phyloP scores from a whole-genome alignment of 2,888 invertebrate species.

The Eupithecia abbreviata region DNA sequence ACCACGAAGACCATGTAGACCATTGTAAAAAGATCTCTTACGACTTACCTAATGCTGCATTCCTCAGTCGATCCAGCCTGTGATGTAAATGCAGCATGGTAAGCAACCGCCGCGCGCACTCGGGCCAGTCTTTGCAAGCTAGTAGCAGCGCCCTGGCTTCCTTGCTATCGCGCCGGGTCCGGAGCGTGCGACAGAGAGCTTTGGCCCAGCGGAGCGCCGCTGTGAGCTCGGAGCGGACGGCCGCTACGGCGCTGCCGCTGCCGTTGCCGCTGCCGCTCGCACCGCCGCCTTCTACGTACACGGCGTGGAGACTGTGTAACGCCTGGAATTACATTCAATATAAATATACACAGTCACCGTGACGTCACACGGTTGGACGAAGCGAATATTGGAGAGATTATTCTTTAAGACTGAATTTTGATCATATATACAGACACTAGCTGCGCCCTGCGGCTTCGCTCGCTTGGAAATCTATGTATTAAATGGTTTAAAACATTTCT shows the following conservation, averaged over 20 bases:
- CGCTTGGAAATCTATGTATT: too few relatives aligned
- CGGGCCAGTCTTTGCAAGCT: slow-evolving; percentile 93
- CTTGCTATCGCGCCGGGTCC: slow-evolving; percentile 86
- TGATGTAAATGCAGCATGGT: slow-evolving; percentile 95
- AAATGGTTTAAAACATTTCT: too few relatives aligned
- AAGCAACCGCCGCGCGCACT: slow-evolving; percentile 93
- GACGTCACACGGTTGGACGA: neutral
- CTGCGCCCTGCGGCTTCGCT: too few relatives aligned
- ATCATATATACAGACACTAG: too few relatives aligned
- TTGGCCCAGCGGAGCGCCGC: slow-evolving; percentile 92
- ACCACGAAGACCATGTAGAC: slow-evolving; percentile 60
- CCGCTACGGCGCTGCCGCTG: slow-evolving; percentile 69
- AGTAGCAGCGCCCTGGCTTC: slow-evolving; percentile 87
- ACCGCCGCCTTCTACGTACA: slow-evolving; percentile 92
- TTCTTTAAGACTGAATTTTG: neutral
- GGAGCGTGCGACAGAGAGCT: slow-evolving; percentile 88
- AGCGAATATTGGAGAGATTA: neutral
- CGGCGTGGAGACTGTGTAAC: slow-evolving; percentile 94
- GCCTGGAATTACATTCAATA: slow-evolving; percentile 81
- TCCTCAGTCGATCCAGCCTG: slow-evolving; percentile 35
- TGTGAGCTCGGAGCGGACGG: slow-evolving; percentile 93
- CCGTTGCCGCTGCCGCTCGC: slow-evolving; percentile 89
- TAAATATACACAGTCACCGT: neutral
- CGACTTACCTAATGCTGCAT: slow-evolving; percentile 34
- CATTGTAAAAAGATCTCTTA: slow-evolving; percentile 37